Evolutionary conservation across 53 echinoderm and acorn worm species (phyloP).

Genomic region (Luidia sarsii): DNA sequence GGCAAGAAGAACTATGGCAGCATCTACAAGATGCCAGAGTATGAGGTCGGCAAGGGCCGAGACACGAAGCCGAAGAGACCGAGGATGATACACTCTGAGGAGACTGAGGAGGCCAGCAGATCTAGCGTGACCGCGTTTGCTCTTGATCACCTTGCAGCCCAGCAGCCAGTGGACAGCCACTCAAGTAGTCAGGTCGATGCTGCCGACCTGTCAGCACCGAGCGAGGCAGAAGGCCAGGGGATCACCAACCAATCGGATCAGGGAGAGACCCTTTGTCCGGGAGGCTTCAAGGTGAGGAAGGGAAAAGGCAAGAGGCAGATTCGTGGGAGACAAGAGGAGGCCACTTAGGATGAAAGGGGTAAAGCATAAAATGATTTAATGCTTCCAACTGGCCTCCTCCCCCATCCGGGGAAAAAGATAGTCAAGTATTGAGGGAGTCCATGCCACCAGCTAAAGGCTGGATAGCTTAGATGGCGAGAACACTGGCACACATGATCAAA

Average conservation of each 20-base stretch:
- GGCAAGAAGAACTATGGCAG: constrained; percentile 49
- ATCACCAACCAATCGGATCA: not conserved
- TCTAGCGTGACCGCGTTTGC: not conserved
- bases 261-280: not conserved
- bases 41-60: constrained; percentile 53
- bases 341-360: too few species aligned
- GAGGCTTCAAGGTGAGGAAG: constrained; percentile 36
- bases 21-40: constrained; percentile 82
- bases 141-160: constrained; percentile 57
- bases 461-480: too few species aligned
- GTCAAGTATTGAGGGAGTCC: too few species aligned
- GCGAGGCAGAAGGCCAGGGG: not conserved
- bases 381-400: too few species aligned
- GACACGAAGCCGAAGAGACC: constrained; percentile 17
- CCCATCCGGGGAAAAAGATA: too few species aligned
- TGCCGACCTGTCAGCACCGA: constrained; percentile 26
- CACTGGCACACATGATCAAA: too few species aligned
- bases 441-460: too few species aligned
- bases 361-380: too few species aligned
- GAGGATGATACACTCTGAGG: constrained; percentile 9
- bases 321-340: constrained; percentile 60
- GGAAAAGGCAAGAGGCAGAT: constrained; percentile 69
- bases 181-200: not conserved
- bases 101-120: not conserved
- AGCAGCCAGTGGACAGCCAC: constrained; percentile 26